Conservation (phyloP, 2,797 vertebrate species). For the Enteromius mattozi region DNA sequence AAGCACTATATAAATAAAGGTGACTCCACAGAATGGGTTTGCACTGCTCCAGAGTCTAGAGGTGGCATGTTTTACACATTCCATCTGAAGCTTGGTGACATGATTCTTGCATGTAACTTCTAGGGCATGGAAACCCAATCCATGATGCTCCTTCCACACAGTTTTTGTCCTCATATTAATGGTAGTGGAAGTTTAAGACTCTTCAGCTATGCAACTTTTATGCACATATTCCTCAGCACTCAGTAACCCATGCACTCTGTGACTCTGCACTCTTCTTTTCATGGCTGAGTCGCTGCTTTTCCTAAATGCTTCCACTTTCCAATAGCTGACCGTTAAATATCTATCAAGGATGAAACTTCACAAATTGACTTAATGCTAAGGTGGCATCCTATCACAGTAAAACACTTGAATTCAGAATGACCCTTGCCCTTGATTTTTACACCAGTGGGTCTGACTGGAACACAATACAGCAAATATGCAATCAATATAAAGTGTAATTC, state of each 20-base stretch:
- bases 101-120: background rate
- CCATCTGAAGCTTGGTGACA: background rate
- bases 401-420: background rate
- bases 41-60: background rate
- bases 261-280: background rate
- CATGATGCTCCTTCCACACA: background rate
- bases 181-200: background rate
- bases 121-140: background rate
- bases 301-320: background rate
- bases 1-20: background rate
- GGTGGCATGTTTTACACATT: background rate
- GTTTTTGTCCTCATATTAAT: background rate
- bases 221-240: background rate
- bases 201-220: background rate
- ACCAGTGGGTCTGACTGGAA: background rate
- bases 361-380: background rate
- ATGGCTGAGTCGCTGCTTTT: background rate
- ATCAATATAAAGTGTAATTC: background rate
- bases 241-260: background rate
- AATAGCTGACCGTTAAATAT: background rate
- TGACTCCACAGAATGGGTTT: background rate
- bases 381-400: background rate
- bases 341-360: background rate
- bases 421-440: background rate
- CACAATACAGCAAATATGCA: background rate